These are phyloP conservation scores for Zaprionus nigranus DNA, from an alignment of 1,140 invertebrate genomes.

Conservation along the genomic window DNA sequence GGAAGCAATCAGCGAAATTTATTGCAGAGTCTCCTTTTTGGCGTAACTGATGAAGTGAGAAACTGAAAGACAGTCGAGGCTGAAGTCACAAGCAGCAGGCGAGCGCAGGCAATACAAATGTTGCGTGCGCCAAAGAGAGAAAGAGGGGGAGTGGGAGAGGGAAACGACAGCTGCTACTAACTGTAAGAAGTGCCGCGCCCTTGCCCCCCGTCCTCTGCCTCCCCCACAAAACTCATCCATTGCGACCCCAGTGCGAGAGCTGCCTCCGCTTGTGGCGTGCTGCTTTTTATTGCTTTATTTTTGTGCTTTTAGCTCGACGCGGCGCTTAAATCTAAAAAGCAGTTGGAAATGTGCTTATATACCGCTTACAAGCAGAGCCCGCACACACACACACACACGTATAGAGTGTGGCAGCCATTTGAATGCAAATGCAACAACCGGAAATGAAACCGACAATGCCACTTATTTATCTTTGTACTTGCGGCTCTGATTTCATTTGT, in stretches of 20 bases:
- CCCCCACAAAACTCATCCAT: neutral
- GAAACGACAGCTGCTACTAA: conserved; percentile 68
- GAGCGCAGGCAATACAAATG: conserved; percentile 64
- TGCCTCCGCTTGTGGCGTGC: conserved; percentile 69
- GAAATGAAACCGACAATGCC: conserved; percentile 83
- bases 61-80: conserved; percentile 81
- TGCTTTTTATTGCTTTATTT: conserved; percentile 81
- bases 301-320: conserved; percentile 70
- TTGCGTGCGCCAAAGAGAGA: conserved; percentile 1
- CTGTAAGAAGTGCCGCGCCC: conserved; percentile 37
- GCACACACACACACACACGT: conserved; percentile 18
- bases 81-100: conserved; percentile 44
- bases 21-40: conserved; percentile 82
- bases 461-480: conserved; percentile 83
- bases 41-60: conserved; percentile 82
- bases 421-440: conserved; percentile 79
- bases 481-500: conserved; percentile 78
- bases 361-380: conserved; percentile 63
- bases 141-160: conserved; percentile 7
- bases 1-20: conserved; percentile 83
- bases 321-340: conserved; percentile 78
- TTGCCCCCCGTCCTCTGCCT: neutral
- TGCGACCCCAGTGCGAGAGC: neutral
- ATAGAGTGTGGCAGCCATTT: conserved; percentile 54
- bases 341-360: conserved; percentile 78